Conservation (phyloP, 2,797 vertebrate species). For the Myotis daubentonii region DNA sequence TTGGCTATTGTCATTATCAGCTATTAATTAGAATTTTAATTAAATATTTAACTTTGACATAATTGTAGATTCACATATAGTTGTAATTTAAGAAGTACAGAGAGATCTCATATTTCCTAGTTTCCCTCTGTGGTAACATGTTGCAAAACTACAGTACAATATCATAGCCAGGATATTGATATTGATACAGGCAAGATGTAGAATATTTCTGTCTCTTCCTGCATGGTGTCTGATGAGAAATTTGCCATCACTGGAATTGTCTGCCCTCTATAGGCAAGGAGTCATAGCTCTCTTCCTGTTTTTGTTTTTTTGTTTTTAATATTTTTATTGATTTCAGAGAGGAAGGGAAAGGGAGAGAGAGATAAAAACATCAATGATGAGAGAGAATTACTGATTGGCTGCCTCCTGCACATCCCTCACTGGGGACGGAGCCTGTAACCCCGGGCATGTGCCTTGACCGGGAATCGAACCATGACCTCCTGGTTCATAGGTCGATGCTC, state of each 20-base stretch:
- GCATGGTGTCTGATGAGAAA: neutral
- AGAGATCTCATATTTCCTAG: neutral
- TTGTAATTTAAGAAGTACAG: neutral
- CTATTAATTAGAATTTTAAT: constrained; percentile 12
- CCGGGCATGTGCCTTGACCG: too few relatives aligned
- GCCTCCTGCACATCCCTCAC: too few relatives aligned
- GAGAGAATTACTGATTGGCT: too few relatives aligned
- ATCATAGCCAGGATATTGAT: neutral
- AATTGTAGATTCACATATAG: neutral
- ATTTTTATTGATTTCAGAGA: too few relatives aligned
- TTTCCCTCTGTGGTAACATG: neutral
- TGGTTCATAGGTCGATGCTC: too few relatives aligned
- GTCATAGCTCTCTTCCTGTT: neutral
- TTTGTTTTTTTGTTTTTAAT: too few relatives aligned
- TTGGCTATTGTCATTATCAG: neutral
- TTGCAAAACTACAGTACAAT: neutral
- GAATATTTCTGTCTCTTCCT: neutral
- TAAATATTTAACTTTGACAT: constrained; percentile 27
- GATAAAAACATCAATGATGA: too few relatives aligned
- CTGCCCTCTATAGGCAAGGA: neutral
- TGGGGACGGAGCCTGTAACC: too few relatives aligned
- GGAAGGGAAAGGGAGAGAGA: too few relatives aligned
- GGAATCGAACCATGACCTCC: too few relatives aligned
- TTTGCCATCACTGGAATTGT: neutral
- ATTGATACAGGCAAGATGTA: neutral